Conservation (phyloP, 2,113 vertebrate species). For the Rhinolophus sinicus region DNA sequence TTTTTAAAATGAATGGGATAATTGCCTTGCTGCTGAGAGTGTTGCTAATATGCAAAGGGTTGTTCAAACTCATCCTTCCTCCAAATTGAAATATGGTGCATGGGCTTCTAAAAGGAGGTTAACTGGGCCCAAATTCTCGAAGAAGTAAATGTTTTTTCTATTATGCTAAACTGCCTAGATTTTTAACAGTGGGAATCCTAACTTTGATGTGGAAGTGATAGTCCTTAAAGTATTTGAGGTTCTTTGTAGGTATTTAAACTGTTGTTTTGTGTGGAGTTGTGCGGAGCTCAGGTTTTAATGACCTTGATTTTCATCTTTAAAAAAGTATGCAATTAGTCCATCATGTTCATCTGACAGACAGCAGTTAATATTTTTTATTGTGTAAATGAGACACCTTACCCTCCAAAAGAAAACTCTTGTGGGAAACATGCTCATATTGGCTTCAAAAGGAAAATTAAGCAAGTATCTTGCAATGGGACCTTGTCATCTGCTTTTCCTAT, state of each 20-base stretch:
- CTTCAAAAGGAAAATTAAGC: slow-evolving; percentile 34
- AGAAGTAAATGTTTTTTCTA: slow-evolving; percentile 17
- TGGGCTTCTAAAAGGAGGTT: neutral
- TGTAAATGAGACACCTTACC: neutral
- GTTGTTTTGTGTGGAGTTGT: neutral
- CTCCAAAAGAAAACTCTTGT: neutral
- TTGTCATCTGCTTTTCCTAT: neutral
- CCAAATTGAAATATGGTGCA: neutral
- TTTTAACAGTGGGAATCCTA: slow-evolving; percentile 57
- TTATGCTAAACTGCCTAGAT: neutral
- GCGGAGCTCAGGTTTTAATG: slow-evolving; percentile 26
- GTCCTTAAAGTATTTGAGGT: slow-evolving; percentile 53
- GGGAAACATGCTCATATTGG: neutral
- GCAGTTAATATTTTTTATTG: neutral
- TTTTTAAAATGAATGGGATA: neutral
- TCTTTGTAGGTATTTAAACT: slow-evolving; percentile 27
- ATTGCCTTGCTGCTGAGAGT: neutral
- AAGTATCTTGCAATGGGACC: neutral
- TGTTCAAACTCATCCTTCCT: neutral
- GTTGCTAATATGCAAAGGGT: neutral
- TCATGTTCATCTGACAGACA: slow-evolving; percentile 75
- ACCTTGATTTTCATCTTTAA: slow-evolving; percentile 75
- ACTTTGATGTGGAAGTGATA: slow-evolving; percentile 42
- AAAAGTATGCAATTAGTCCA: slow-evolving; percentile 74
- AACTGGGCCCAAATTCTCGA: neutral